phyloP scores from a whole-genome alignment of 1,140 invertebrate species.

The Tetramorium simillimum region DNA sequence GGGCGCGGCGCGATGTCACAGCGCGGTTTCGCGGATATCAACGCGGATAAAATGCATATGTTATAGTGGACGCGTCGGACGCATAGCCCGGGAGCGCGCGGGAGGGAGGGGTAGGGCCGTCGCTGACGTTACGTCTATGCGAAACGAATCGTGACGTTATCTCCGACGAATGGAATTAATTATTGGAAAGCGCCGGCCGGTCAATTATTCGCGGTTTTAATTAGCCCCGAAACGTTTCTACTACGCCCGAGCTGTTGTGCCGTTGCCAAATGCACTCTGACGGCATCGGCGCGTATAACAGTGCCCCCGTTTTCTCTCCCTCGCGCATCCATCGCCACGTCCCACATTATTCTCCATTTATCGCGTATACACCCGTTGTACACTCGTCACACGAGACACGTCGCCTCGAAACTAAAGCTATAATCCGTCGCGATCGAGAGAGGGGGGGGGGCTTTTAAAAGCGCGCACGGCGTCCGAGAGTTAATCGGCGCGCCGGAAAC shows the following conservation, averaged over 20 bases:
- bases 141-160: constrained; percentile 69
- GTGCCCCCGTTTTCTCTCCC: neutral
- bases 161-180: constrained; percentile 73
- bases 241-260: constrained; percentile 33
- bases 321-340: neutral
- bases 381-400: neutral
- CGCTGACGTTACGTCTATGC: constrained; percentile 52
- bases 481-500: constrained; percentile 25
- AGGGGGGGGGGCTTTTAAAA: neutral
- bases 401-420: constrained; percentile 35
- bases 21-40: constrained; percentile 60
- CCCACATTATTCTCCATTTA: constrained; percentile 36
- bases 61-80: neutral
- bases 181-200: constrained; percentile 65
- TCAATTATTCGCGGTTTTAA: constrained; percentile 77
- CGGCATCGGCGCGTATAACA: constrained; percentile 5
- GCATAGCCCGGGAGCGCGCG: neutral
- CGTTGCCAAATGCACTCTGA: constrained; percentile 34
- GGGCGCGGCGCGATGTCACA: constrained; percentile 48
- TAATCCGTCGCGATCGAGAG: constrained; percentile 9
- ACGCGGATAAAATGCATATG: constrained; percentile 52
- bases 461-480: neutral
- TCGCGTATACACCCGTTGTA: neutral
- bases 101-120: neutral
- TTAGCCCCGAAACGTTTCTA: constrained; percentile 57